Evolutionary conservation across 2,888 invertebrate species (phyloP), one percentile per base, ranked within the genome.

Genomic region (Notocelia uddmanniana): DNA sequence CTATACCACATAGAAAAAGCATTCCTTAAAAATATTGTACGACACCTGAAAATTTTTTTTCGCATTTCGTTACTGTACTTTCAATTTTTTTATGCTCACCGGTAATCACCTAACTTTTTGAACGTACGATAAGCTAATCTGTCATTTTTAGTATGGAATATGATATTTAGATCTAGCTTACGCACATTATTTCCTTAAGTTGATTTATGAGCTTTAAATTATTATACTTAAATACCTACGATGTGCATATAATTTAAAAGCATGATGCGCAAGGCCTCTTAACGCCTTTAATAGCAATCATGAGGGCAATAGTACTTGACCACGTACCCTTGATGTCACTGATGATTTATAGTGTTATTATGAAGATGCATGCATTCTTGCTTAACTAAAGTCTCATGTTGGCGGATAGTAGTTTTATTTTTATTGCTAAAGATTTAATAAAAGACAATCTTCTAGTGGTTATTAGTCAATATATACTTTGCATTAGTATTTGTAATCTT

Each of bases 301-400:
- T 66, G 52, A 70, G 55, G 64, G 70, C 70, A 59, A 50, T 50
- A 66, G 57, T 34, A 57, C 69, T 69, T 64, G 64, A 58, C 37
- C 37, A 19, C 55, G 63, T 63, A 64, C 64, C 70, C 66, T 70
- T 70, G 64, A 70, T 59, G 59, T 54, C 31, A 21, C 54, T 45
- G 31, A 54, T 66, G 66, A 66, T 59, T 58, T 70, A 70, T 45
- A 31, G 31, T 57, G 52, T 54, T 34, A 48, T 66, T 58, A 37
- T 34, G 26, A n/a, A 3, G 41, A 41, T 18, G 54, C 66, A 18
- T 66, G 9, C 64, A 37, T 41, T 55, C 13, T 21, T 26, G 13
- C 19, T 37, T n/a, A 21, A 48, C 31, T 34, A 6, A 62, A 66
- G 37, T 18, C 55, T 26, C 55, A 41, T 55, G 64, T 37, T 37